phyloP scores from a whole-genome alignment of 2,113 vertebrate species.

The Eublepharis macularius region DNA sequence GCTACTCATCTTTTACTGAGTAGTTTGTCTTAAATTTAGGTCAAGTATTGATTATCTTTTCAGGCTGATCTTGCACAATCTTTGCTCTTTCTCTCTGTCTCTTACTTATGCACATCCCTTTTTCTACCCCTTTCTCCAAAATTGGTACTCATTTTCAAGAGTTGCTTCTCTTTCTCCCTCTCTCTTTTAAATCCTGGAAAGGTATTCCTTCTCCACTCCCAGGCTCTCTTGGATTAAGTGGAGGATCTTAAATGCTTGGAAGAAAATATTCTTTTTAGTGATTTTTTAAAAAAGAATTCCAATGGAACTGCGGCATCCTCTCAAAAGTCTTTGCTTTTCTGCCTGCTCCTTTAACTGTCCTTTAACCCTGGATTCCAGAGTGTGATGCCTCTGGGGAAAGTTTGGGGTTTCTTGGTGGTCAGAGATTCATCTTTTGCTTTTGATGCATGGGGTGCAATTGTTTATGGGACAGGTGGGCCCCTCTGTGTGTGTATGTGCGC shows the following conservation, averaged over 20 bases:
- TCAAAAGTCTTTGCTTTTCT: conserved; percentile 47
- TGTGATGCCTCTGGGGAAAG: conserved; percentile 56
- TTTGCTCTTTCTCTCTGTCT: conserved; percentile 87
- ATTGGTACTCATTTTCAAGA: conserved; percentile 69
- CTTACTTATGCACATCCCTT: conserved; percentile 78
- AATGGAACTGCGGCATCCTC: conserved; percentile 42
- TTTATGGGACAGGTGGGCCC: conserved; percentile 40
- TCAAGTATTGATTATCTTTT: conserved; percentile 97
- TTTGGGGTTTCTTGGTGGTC: conserved; percentile 63
- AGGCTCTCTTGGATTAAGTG: conserved; percentile 66
- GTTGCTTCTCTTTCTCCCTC: conserved; percentile 56
- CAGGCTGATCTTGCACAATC: conserved; percentile 91
- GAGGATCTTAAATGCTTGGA: conserved; percentile 41
- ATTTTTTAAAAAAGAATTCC: conserved; percentile 22
- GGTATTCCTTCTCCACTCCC: conserved; percentile 9
- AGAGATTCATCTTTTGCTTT: conserved; percentile 9
- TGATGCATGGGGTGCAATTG: not conserved
- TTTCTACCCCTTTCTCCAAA: conserved; percentile 74
- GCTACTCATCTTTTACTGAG: conserved; percentile 99
- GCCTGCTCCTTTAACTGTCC: not conserved
- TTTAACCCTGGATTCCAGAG: conserved; percentile 36
- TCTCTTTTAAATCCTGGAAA: conserved; percentile 61
- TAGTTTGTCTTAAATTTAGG: conserved; percentile 98
- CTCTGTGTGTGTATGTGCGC: conserved; percentile 9
- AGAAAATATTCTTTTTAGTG: conserved; percentile 50